Evolutionary conservation across 2,113 vertebrate genomes (phyloP).

Genomic region (Hemicordylus capensis): DNA sequence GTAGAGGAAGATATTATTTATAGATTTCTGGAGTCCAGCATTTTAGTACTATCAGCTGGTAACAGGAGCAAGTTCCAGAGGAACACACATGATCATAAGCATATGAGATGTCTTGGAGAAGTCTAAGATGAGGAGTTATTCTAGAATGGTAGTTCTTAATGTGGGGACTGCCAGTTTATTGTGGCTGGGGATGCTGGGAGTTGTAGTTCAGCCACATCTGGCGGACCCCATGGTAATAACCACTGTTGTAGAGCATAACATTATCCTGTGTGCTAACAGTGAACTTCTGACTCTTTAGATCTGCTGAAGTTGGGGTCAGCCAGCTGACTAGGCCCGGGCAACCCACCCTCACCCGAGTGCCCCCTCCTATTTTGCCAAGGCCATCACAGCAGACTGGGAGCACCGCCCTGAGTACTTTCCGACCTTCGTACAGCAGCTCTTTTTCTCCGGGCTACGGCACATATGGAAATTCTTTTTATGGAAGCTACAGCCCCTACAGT

Average conservation of each 20-base stretch:
- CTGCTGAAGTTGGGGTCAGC: constrained; percentile 80
- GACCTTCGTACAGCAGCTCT: constrained; percentile 84
- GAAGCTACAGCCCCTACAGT: constrained; percentile 84
- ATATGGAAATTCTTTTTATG: constrained; percentile 85
- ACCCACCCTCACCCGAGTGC: constrained; percentile 84
- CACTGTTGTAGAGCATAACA: too few relatives aligned
- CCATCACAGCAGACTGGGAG: constrained; percentile 81
- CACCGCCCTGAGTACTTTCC: constrained; percentile 76
- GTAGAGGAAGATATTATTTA: not conserved
- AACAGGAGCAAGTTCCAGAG: not conserved
- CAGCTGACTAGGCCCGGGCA: constrained; percentile 78
- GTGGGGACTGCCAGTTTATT: too few relatives aligned
- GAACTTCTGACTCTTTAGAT: constrained; percentile 72
- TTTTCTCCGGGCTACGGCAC: constrained; percentile 86
- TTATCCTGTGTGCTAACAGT: constrained; percentile 27
- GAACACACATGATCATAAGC: not conserved
- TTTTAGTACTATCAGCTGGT: not conserved
- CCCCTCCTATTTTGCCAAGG: constrained; percentile 88
- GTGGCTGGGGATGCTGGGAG: too few relatives aligned
- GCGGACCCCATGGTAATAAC: too few relatives aligned
- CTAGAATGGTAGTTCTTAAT: too few relatives aligned
- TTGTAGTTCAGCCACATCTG: too few relatives aligned
- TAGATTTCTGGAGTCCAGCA: not conserved
- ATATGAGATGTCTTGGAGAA: not conserved
- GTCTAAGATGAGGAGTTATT: not conserved